Evolutionary conservation across 2,113 vertebrate species (phyloP), one percentile per base, ranked within the genome.

Genomic region (Cromileptes altivelis): DNA sequence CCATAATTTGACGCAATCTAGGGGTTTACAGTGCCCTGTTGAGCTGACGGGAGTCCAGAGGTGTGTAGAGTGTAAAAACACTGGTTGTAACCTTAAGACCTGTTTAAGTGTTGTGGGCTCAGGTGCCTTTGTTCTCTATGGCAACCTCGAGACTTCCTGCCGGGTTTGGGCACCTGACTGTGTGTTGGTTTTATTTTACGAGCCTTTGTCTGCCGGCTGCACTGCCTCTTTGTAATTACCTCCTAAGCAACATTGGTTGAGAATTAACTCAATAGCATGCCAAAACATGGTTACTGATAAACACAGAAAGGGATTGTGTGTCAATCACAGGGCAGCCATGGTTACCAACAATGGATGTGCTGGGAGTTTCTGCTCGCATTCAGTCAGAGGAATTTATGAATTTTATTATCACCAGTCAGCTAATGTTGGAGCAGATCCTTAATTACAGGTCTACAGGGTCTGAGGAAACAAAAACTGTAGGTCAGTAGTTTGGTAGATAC

Each of bases 211-310:
- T 78, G 73, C 77, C 49, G 84, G 71, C 79, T 25, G 3, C 23
- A 3, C 50, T 62, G 55, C 27, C 73, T 79, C 72, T 88, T 82
- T 82, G 80, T 80, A 58, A 88, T 90, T 61, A 81, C 82, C 71
- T 91, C 80, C 88, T 76, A 83, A 79, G 93, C 91, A 92, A 94
- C 91, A 73, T 4, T 21, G 76, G 86, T 93, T 83, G 88, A 90
- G 86, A 91, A 93, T 94, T 94, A 94, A 93, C 90, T 83, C 40
- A 1, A 53, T 42, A 62, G 77, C 69, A 15, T 84, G 88, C 74
- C 75, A 88, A 10, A 27, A 70, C 92, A 88, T 85, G 75, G 92
- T 92, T 92, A 93, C 90, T 78, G 75, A 87, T 87, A 92, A 95
- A 95, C 89, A 95, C 61, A 50, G 30, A 52, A 27, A 18, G 0